Evolutionary conservation across 2,113 vertebrate species (phyloP).

Genomic region (Gnathonemus longibarbis): DNA sequence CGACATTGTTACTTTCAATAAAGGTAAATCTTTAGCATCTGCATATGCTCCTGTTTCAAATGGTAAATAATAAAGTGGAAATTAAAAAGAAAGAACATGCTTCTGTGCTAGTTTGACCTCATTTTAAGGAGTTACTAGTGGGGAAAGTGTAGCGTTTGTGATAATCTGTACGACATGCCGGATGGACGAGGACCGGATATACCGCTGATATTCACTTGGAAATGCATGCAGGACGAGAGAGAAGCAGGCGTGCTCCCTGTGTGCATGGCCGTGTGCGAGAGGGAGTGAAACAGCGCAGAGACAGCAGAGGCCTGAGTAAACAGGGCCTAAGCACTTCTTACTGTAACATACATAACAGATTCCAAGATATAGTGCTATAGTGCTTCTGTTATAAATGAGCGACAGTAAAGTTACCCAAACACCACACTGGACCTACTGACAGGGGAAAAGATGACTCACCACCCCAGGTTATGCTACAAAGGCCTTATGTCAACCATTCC

Average conservation of each 20-base stretch:
- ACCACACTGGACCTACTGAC: neutral
- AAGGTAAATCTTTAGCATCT: conserved; percentile 37
- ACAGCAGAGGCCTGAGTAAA: neutral
- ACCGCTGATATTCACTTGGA: neutral
- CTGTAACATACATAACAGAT: conserved; percentile 1
- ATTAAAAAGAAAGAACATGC: conserved; percentile 42
- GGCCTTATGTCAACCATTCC: neutral
- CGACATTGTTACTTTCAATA: conserved; percentile 44
- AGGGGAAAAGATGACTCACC: neutral
- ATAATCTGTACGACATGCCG: neutral
- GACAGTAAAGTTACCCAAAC: neutral
- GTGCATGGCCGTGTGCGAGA: neutral
- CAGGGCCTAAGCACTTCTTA: neutral
- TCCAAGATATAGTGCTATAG: neutral
- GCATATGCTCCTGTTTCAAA: conserved; percentile 44
- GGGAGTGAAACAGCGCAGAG: neutral
- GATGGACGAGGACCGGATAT: neutral
- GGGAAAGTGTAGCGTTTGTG: neutral
- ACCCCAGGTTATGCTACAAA: neutral
- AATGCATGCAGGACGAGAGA: too few species aligned
- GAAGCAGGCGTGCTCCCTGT: neutral
- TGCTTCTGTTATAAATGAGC: conserved; percentile 2
- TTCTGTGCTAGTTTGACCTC: neutral
- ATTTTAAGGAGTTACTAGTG: neutral
- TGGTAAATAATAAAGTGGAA: neutral